Conservation (phyloP, 2,888 invertebrate genomes). For the Andrena bucephala region DNA sequence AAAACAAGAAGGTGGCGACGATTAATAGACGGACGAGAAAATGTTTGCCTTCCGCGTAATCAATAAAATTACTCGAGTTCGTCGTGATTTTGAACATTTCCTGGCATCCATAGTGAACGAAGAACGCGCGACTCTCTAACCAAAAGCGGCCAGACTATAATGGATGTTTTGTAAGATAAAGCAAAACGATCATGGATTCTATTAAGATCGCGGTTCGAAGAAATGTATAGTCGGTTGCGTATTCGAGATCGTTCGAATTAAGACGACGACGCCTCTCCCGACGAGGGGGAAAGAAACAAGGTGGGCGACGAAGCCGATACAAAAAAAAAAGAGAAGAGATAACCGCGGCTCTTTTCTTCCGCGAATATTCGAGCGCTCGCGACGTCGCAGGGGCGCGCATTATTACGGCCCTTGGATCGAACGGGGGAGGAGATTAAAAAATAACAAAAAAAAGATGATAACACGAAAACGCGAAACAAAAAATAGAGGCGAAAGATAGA, state of each 20-base stretch:
- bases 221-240: constrained; percentile 63
- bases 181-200: constrained; percentile 74
- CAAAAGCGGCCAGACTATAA: constrained; percentile 82
- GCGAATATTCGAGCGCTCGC: constrained; percentile 52
- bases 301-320: constrained; percentile 13
- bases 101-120: constrained; percentile 8
- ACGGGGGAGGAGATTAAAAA: constrained; percentile 63
- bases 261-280: constrained; percentile 66
- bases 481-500: constrained; percentile 68
- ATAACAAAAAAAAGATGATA: constrained; percentile 64
- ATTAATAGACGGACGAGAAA: constrained; percentile 11
- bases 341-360: constrained; percentile 64
- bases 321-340: constrained; percentile 23
- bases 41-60: constrained; percentile 39
- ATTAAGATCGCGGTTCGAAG: constrained; percentile 61
- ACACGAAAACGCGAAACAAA: constrained; percentile 68
- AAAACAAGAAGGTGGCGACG: neutral
- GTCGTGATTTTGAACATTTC: constrained; percentile 15
- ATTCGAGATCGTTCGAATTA: constrained; percentile 60
- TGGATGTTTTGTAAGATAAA: constrained; percentile 83
- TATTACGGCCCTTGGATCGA: constrained; percentile 46
- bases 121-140: constrained; percentile 78
- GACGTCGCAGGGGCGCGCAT: constrained; percentile 51
- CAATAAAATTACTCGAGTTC: constrained; percentile 36
- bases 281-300: constrained; percentile 29